Percentiles rank a stretch among this genome's conserved stretches.
Conservation (phyloP, 2,888 invertebrate genomes). For the Hirtodrosophila cameraria region DNA sequence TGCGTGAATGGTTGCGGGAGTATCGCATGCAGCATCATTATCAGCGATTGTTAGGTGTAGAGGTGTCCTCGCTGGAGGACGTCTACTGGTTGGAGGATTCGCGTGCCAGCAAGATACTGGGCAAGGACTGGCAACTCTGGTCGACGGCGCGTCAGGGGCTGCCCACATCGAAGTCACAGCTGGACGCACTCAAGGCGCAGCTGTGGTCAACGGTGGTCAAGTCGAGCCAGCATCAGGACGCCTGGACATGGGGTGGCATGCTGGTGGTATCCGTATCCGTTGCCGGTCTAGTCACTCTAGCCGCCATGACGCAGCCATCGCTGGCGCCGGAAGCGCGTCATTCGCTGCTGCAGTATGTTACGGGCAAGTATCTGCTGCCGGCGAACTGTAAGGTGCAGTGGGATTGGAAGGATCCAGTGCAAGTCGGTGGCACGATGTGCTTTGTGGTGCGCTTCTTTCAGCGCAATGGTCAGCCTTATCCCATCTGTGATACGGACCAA, state of each 20-base stretch:
- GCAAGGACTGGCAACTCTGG: conserved; percentile 92
- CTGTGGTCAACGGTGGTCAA: conserved; percentile 94
- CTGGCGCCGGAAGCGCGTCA: conserved; percentile 95
- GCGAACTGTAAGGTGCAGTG: conserved; percentile 92
- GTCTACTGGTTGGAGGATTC: conserved; percentile 95
- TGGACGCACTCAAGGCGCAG: conserved; percentile 91
- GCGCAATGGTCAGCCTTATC: conserved; percentile 96
- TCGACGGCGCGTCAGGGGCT: conserved; percentile 91
- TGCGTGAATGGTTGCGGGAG: conserved; percentile 93
- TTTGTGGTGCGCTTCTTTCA: conserved; percentile 96
- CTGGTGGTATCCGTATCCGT: conserved; percentile 95
- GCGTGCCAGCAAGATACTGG: conserved; percentile 90
- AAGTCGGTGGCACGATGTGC: conserved; percentile 95
- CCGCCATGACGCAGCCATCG: conserved; percentile 95
- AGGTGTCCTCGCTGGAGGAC: conserved; percentile 94
- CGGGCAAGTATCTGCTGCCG: conserved; percentile 94
- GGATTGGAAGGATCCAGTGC: conserved; percentile 95
- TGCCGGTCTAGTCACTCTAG: conserved; percentile 94
- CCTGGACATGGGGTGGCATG: conserved; percentile 97
- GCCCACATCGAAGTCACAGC: conserved; percentile 91
- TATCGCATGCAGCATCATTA: conserved; percentile 90
- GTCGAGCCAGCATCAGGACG: conserved; percentile 93
- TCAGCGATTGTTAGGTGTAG: conserved; percentile 90
- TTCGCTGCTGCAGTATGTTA: conserved; percentile 94
- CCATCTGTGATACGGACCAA: conserved; percentile 96